Percentiles rank a stretch among this genome's conserved stretches.
phyloP scores from a whole-genome alignment of 2,888 invertebrate genomes.

The Oasisia sp. region DNA sequence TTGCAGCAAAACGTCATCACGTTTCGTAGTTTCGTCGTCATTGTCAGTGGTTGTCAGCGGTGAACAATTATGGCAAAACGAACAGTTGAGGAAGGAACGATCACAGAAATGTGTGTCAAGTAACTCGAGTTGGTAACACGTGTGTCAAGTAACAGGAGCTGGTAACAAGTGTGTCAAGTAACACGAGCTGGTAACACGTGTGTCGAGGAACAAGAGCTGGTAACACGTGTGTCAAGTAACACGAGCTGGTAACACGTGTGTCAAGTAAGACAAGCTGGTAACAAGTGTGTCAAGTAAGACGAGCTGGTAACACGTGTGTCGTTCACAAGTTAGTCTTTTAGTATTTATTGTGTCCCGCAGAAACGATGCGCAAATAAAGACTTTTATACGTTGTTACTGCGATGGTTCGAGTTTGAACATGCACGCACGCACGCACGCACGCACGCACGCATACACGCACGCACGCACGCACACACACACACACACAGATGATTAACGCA shows the following conservation, averaged over 20 bases:
- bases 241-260: too few relatives aligned
- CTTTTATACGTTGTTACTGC: background rate
- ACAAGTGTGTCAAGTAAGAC: too few relatives aligned
- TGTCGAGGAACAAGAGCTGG: background rate
- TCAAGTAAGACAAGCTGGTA: too few relatives aligned
- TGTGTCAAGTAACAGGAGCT: too few relatives aligned
- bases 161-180: background rate
- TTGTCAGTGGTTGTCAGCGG: background rate
- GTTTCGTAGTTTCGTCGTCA: background rate
- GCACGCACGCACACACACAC: too few relatives aligned
- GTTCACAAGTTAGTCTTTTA: background rate
- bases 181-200: background rate
- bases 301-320: background rate
- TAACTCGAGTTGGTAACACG: background rate
- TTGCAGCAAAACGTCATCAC: background rate
- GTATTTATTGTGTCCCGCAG: constrained; percentile 1
- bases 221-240: background rate
- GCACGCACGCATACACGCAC: too few relatives aligned
- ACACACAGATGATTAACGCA: too few relatives aligned
- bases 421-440: too few relatives aligned
- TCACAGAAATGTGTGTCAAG: background rate
- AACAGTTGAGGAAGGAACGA: background rate
- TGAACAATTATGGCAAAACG: background rate
- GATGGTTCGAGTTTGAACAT: background rate
- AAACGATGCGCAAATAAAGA: background rate